Evolutionary conservation across 2,797 vertebrate species (phyloP), one percentile per base, ranked within the genome.

Genomic region (Melanotaenia maccullochi): DNA sequence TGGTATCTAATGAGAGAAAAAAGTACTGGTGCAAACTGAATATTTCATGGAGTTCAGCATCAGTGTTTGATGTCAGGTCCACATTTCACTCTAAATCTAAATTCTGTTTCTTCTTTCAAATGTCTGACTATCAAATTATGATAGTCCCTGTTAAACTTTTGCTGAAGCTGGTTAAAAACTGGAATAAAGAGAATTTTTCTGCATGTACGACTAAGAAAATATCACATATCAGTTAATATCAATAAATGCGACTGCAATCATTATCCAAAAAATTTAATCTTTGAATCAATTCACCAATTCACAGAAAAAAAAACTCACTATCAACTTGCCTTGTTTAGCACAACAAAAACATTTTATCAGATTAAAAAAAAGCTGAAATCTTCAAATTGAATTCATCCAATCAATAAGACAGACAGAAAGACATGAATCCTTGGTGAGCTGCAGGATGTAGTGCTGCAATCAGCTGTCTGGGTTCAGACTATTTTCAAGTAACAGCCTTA

Each of bases 251-350:
- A 44, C 42, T 25, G 30, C 52, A 55, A n/a, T 60, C 65, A 35
- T 78, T 73, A 78, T 33, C 80, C 51, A 67, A 73, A 73, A 36
- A 80, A 81, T 73, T 70, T 75, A 68, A 71, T 65, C 40, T 73
- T 64, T 66, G 49, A 84, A 75, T 70, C 49, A 73, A 74, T 80
- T 52, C 64, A 65, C 74, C 65, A 64, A 56, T 38, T 54, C 4
- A n/a, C 38, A 24, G 33, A 49, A 71, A 38, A 40, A 49, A 49
- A 71, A 38, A 32, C 62, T 67, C 63, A 75, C 42, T 67, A 44
- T 69, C 79, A 13, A 42, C 63, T 74, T 38, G 14, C 42, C 74
- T 77, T 67, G 75, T 71, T 78, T 79, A 70, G 54, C 32, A 5
- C 33, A 40, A 76, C 51, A 78, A 76, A 80, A 64, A 66, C 62